Conservation (phyloP, 2,888 invertebrate species). For the Stictocephala bisonia region DNA sequence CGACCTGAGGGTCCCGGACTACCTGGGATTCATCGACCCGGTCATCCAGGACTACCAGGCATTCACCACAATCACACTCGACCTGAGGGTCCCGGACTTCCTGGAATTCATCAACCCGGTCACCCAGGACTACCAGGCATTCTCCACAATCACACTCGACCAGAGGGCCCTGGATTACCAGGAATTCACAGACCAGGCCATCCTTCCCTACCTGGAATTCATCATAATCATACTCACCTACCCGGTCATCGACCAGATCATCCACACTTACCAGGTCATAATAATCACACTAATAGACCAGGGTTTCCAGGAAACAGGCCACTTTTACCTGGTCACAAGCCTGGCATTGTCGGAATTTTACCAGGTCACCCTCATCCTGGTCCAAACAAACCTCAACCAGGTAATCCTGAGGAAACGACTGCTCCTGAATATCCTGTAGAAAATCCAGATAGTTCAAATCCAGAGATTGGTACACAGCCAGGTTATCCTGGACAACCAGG, state of each 20-base stretch:
- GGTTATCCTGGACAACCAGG: constrained; percentile 30
- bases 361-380: constrained; percentile 50
- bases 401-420: constrained; percentile 57
- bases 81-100: no score
- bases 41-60: constrained; percentile 56
- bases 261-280: constrained; percentile 47
- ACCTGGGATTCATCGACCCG: constrained; percentile 50
- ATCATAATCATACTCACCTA: constrained; percentile 40
- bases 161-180: constrained; percentile 48
- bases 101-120: constrained; percentile 56
- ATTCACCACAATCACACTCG: no score
- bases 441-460: constrained; percentile 57
- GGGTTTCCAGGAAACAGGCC: constrained; percentile 48
- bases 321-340: constrained; percentile 25
- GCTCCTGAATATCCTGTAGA: constrained; percentile 61
- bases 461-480: constrained; percentile 35
- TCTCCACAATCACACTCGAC: constrained; percentile 26
- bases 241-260: constrained; percentile 35
- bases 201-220: constrained; percentile 52
- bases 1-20: no score
- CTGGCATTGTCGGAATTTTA: constrained; percentile 52
- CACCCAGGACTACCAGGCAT: constrained; percentile 51
- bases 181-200: constrained; percentile 47
- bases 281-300: constrained; percentile 54
- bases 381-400: constrained; percentile 47